These are phyloP conservation scores for Takifugu rubripes DNA, from an alignment of 2,797 vertebrate genomes.

Conservation along the genomic window DNA sequence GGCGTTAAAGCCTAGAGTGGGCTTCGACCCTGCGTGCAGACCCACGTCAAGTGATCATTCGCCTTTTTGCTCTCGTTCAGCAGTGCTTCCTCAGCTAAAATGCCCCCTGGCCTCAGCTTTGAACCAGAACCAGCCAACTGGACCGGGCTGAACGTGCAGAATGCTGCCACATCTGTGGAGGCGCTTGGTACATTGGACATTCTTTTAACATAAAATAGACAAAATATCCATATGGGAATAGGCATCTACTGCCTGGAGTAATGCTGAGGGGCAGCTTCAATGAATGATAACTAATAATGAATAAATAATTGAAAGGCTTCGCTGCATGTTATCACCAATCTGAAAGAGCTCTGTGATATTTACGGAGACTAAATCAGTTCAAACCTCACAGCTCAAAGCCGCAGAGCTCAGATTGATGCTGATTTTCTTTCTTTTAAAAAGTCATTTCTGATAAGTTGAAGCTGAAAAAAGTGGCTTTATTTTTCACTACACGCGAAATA, in stretches of 20 bases:
- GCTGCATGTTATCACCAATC: slow-evolving; percentile 8
- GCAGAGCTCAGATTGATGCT: no score
- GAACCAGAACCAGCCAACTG: slow-evolving; percentile 51
- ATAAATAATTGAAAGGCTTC: not conserved
- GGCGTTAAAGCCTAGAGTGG: slow-evolving; percentile 40
- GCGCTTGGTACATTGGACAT: slow-evolving; percentile 31
- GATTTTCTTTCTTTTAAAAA: no score
- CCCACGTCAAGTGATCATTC: slow-evolving; percentile 50
- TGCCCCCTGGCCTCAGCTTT: slow-evolving; percentile 34
- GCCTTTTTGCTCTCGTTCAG: slow-evolving; percentile 39
- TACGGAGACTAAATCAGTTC: slow-evolving; percentile 15
- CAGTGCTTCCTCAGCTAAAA: slow-evolving; percentile 26
- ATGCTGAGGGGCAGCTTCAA: slow-evolving; percentile 17
- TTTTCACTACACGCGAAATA: no score
- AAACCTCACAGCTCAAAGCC: not conserved
- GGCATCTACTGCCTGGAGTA: slow-evolving; percentile 6
- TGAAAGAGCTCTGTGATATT: slow-evolving; percentile 12
- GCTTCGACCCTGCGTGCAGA: slow-evolving; percentile 55
- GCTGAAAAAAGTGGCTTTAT: no score
- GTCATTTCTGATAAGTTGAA: no score
- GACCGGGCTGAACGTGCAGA: slow-evolving; percentile 39
- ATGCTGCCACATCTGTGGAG: slow-evolving; percentile 26
- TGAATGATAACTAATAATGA: slow-evolving; percentile 20
- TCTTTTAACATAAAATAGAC: slow-evolving; percentile 27
- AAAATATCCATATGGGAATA: slow-evolving; percentile 26